Evolutionary conservation across 2,113 vertebrate species (phyloP).

Genomic region (Sturnus vulgaris): DNA sequence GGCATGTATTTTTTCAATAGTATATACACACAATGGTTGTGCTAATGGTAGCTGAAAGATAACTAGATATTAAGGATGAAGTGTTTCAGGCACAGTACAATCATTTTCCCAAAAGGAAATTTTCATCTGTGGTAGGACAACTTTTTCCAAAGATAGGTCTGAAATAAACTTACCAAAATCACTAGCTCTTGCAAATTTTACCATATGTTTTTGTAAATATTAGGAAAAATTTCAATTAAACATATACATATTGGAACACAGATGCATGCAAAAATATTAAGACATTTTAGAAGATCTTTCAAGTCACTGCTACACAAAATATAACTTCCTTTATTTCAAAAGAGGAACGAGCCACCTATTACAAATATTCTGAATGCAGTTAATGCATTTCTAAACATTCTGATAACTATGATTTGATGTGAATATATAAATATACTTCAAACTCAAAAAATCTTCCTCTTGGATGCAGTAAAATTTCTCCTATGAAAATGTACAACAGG

Average conservation of each 20-base stretch:
- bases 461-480: not conserved
- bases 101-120: not conserved
- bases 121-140: not conserved
- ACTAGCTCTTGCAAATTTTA: not conserved
- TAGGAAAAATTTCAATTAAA: not conserved
- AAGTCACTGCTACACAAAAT: not conserved
- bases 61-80: not conserved
- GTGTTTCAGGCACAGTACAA: not conserved
- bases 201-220: not conserved
- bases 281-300: not conserved
- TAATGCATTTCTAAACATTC: not conserved
- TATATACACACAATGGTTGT: not conserved
- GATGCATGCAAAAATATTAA: not conserved
- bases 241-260: not conserved
- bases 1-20: not conserved
- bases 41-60: not conserved
- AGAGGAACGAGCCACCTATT: not conserved
- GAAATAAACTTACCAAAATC: not conserved
- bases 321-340: not conserved
- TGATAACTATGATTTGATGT: not conserved
- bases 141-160: not conserved
- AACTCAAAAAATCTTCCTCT: not conserved
- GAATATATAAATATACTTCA: not conserved
- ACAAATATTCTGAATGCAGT: not conserved
- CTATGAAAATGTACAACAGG: not conserved